A percentile compares a stretch with the other conserved stretches of the same genome.
Conservation (phyloP, 2,797 vertebrate species). For the Clarias platycephalus region DNA sequence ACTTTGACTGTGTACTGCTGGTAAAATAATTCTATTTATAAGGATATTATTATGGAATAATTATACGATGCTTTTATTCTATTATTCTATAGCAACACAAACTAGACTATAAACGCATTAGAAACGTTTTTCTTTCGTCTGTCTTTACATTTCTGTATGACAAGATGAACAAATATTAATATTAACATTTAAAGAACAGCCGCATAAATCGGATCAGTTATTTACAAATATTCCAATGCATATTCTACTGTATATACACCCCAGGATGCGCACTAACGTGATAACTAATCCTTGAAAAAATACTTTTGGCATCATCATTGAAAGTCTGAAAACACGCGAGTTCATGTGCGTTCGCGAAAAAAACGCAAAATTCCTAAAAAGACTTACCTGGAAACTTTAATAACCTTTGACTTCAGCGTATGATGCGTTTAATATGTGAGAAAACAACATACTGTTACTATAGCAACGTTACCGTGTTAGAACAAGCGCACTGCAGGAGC, state of each 20-base stretch:
- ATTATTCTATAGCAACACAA: not conserved
- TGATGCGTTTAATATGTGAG: not conserved
- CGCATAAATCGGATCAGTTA: no score
- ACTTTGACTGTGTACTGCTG: constrained; percentile 29
- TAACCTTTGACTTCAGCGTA: no score
- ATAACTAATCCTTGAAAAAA: no score
- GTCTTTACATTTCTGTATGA: not conserved
- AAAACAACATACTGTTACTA: not conserved
- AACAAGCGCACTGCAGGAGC: not conserved
- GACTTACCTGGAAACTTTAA: not conserved
- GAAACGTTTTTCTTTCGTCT: not conserved
- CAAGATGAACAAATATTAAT: not conserved
- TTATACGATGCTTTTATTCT: not conserved
- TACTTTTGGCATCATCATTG: no score
- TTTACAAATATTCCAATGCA: not conserved
- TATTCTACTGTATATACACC: no score
- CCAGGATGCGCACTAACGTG: no score
- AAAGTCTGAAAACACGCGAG: no score
- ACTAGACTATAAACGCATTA: not conserved
- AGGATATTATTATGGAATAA: constrained; percentile 20
- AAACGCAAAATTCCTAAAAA: no score
- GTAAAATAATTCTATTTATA: constrained; percentile 21
- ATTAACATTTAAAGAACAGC: not conserved
- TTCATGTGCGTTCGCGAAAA: no score
- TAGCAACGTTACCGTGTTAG: not conserved